These are phyloP conservation scores for Acrobasis suavella DNA, from an alignment of 2,888 invertebrate genomes.

Conservation along the genomic window DNA sequence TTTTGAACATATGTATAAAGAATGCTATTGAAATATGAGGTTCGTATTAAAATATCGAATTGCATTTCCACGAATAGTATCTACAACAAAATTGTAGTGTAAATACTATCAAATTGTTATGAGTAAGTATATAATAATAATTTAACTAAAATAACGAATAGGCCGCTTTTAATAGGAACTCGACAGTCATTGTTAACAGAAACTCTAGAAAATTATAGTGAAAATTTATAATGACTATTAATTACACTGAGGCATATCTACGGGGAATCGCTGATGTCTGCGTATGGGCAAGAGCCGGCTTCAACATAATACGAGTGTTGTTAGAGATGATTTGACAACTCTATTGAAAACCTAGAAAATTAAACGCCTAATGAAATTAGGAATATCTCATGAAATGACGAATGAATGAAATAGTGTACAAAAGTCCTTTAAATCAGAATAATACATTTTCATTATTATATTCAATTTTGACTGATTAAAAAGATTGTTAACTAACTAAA, in stretches of 20 bases:
- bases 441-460: too few relatives aligned
- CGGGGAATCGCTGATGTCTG: constrained; percentile 45
- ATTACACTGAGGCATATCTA: constrained; percentile 31
- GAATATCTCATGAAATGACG: neutral
- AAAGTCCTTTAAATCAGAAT: too few relatives aligned
- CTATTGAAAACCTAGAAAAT: neutral
- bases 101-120: neutral
- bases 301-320: constrained; percentile 28
- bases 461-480: too few relatives aligned
- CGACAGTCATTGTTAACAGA: constrained; percentile 22
- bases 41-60: neutral
- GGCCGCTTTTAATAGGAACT: constrained; percentile 23
- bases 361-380: neutral
- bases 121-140: constrained; percentile 18
- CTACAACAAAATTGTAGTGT: neutral
- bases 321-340: neutral
- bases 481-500: neutral
- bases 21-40: neutral
- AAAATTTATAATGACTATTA: constrained; percentile 20
- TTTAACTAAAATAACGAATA: constrained; percentile 17
- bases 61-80: neutral
- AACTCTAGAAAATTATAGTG: constrained; percentile 19
- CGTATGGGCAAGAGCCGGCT: constrained; percentile 54
- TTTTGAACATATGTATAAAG: too few relatives aligned
- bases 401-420: too few relatives aligned